Base-by-base conservation (phyloP, 2,888 invertebrate species). In the Papilio demoleus region DNA sequence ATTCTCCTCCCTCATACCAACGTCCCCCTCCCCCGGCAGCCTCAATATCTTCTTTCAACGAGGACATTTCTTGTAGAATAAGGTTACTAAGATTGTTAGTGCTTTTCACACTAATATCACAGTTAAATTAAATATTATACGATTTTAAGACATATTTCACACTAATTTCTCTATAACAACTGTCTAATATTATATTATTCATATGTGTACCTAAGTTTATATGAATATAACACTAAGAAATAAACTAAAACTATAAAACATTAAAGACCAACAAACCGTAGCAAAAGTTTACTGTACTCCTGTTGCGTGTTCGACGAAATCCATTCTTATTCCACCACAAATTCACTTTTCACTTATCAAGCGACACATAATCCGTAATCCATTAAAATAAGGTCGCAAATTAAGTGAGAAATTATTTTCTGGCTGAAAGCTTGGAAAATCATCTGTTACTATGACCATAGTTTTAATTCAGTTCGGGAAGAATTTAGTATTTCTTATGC, bases 301-400 rank as follows among this genome's bases (percentile, higher is more conserved):
- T 86, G 86, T 89, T 88, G 89, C 90, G 88, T 88, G 87, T 87
- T 85, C 84, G 81, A 77, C 81, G 79, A 88, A 89, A 90, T 87
- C 83, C 85, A 86, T 88, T 88, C 84, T 80, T 76, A 74, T 82
- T 79, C 80, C 84, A 79, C 73, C 74, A 77, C 79, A 74, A 70
- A 72, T 56, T 19, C 14, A 45, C 4, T 62, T 45, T 61, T 56
- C 69, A 69, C 70, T 56, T 70, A 70, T 72, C 71, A 56, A 58
- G 40, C 64, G 70, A 63, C 60, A 70, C 56, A 68, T 73, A 75
- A 65, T 73, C 78, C 77, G 82, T 80, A 78, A 76, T 70, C 70
- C 77, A 67, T 71, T 73, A 72, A 75, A 73, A 78, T 84, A 87
- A 79, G 82, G 81, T 76, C 79, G 80, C 72, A 75, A 80, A 80